Base-by-base conservation (phyloP, 2,113 vertebrate species). In the Podarcis muralis region DNA sequence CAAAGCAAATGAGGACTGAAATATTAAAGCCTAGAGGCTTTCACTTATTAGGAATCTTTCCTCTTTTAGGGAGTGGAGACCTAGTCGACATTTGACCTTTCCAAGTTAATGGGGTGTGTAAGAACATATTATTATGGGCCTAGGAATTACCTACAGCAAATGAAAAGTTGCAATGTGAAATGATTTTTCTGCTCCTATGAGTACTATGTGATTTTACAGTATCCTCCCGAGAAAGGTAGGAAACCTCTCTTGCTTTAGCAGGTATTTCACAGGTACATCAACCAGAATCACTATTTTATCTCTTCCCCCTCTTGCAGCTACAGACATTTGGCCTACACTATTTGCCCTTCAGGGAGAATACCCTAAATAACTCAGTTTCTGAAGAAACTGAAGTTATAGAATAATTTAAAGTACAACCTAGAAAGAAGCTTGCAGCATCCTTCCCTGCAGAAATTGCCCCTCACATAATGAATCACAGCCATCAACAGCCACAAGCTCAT, bases 81-180 rank as follows among this genome's bases (percentile, higher is more conserved):
- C 68, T 78, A 93, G 62, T 87, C 91, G 40, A 66, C 27, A 35
- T 88, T 86, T 35, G 66, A 53, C 30, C 66, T 87, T 90, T 81
- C 68, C 84, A 77, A 88, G 90, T 22, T 79, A 78, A 83, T 30
- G 4, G 12, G 6, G 4, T 30, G 83, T 53, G 5, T 81, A 84
- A 81, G 25, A 82, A 30, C 4, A 57, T 1, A 81, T 23, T 30
- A 3, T 30, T 35, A 25, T 30, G 12, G 82, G 6, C 18, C 8
- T 78, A 59, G 20, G 69, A 84, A 87, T 35, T 2, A 87, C 5
- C 59, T 85, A 80, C 40, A 66, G 12, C 15, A 32, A n/a, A 71
- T n/a, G 40, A 48, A 85, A 81, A 74, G 53, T 74, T 86, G 4
- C 20, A 71, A 72, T 81, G 16, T 72, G 35, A 88, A 86, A 77